A percentile compares a stretch with the other conserved stretches of the same genome.
Evolutionary conservation across 2,797 vertebrate species (phyloP).

Genomic region (Mallotus villosus): DNA sequence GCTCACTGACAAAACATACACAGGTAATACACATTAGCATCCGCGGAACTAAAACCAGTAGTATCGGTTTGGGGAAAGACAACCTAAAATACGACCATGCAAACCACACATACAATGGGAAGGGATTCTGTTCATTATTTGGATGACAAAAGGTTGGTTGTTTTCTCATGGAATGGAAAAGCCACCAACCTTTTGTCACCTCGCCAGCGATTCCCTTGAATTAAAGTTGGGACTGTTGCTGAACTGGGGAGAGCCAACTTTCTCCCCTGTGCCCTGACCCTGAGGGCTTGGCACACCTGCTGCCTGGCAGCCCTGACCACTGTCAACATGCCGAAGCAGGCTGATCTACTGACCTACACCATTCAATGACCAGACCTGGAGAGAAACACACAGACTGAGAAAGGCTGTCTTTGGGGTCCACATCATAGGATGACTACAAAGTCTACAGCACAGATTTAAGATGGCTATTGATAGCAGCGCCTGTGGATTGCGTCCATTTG

Average conservation of each 20-base stretch:
- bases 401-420: conserved; percentile 11
- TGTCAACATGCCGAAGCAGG: conserved; percentile 78
- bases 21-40: not conserved
- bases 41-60: not conserved
- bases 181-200: conserved; percentile 93
- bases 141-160: conserved; percentile 79
- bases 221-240: conserved; percentile 70
- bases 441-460: not conserved
- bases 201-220: conserved; percentile 79
- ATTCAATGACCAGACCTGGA: conserved; percentile 77
- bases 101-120: not conserved
- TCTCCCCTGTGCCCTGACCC: conserved; percentile 78
- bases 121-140: conserved; percentile 23
- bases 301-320: conserved; percentile 79
- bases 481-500: not conserved
- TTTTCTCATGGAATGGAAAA: conserved; percentile 77
- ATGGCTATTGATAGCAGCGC: not conserved
- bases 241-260: conserved; percentile 71
- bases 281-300: conserved; percentile 75
- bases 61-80: not conserved
- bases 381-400: conserved; percentile 66
- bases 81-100: conserved; percentile 1
- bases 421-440: not conserved
- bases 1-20: conserved; percentile 78
- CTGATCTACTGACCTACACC: conserved; percentile 61